Evolutionary conservation across 2,797 vertebrate genomes (phyloP).

Genomic region (Cephalopachus bancanus): DNA sequence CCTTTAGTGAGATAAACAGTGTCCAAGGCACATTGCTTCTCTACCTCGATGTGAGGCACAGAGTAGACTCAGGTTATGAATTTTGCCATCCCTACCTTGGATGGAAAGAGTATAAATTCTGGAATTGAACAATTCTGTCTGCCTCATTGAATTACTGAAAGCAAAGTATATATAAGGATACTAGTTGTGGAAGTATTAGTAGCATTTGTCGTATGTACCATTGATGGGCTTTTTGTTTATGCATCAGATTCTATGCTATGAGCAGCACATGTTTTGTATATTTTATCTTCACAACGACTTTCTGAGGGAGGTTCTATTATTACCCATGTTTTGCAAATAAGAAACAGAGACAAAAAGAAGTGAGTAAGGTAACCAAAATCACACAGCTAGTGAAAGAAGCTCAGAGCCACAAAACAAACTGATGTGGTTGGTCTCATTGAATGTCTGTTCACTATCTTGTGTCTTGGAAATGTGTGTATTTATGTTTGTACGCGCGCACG

Average conservation of each 20-base stretch:
- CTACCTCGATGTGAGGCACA: not conserved
- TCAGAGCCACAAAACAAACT: not conserved
- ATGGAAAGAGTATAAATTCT: not conserved
- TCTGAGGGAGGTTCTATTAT: not conserved
- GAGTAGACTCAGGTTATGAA: fast-evolving
- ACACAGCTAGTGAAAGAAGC: not conserved
- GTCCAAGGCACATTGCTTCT: fast-evolving
- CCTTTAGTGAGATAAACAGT: not conserved
- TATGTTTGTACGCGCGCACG: too few species aligned
- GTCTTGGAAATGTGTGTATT: not conserved
- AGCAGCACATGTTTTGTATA: fast-evolving
- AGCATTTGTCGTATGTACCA: fast-evolving
- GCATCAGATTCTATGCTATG: fast-evolving
- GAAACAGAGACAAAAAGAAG: not conserved
- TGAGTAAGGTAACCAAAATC: not conserved
- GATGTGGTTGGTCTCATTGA: fast-evolving
- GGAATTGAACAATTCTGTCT: not conserved
- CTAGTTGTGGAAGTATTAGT: fast-evolving
- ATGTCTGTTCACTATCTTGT: not conserved
- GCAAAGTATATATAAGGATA: not conserved
- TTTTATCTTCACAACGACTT: not conserved
- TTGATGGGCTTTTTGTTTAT: fast-evolving
- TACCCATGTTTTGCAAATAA: not conserved
- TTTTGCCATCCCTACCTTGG: fast-evolving
- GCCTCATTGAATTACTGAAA: not conserved